These are phyloP conservation scores for Felis chaus DNA, from an alignment of 2,113 vertebrate genomes.

Conservation along the genomic window DNA sequence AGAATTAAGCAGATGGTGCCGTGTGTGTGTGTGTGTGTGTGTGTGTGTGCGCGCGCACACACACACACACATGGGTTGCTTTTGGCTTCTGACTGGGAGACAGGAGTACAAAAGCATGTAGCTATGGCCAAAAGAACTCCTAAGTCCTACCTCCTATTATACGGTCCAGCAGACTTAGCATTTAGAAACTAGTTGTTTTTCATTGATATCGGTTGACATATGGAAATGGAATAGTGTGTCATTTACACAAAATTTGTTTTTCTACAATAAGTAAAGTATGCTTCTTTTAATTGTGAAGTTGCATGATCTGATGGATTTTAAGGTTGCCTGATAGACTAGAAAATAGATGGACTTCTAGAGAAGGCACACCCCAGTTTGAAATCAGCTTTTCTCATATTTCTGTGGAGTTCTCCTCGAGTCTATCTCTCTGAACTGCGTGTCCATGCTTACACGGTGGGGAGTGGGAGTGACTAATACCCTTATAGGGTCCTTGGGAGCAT, in stretches of 20 bases:
- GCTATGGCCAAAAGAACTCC: neutral
- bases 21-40: neutral
- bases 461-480: neutral
- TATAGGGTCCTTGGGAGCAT: neutral
- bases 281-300: neutral
- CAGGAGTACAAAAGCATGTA: neutral
- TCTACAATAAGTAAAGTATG: neutral
- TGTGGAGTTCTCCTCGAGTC: neutral
- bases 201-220: neutral
- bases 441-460: neutral
- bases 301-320: neutral
- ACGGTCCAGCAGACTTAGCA: rapidly evolving
- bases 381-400: neutral
- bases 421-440: neutral
- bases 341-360: neutral
- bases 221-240: neutral
- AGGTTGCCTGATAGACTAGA: neutral
- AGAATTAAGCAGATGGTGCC: neutral
- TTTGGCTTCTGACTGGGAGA: neutral
- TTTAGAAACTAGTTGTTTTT: neutral
- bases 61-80: too few relatives aligned
- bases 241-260: neutral
- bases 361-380: neutral
- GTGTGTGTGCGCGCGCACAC: rapidly evolving
- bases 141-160: neutral